Base-by-base conservation (phyloP, 35 echinoderm and acorn worm genomes). In the Apostichopus parvimensis region DNA sequence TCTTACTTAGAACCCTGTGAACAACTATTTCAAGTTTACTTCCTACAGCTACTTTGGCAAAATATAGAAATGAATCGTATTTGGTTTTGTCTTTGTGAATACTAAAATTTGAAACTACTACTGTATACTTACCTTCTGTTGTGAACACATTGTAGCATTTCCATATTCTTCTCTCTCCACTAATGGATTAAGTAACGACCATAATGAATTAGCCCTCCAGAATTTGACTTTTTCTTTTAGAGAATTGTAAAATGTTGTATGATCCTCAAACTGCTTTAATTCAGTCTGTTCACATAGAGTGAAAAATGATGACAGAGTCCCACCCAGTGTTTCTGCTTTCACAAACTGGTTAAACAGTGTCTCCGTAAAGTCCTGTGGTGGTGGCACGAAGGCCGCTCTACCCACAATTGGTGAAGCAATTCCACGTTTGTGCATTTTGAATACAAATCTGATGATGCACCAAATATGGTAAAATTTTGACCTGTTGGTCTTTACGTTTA, bases 321-420 rank as follows among this genome's bases (percentile, higher is more conserved):
- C 86, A 23, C 64, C 72, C 17, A 88, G 6, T 22, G 34, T 88
- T 8, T 72, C 8, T 18, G 86, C 86, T 88, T 88, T 73, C 5
- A 87, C 85, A 64, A 87, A 87, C 58, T 87, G 85, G 64, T 87
- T 87, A n/a, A 87, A 87, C 13, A 62, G 18, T 22, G 85, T 87
- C 21, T 87, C 85, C 24, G 85, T 87, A 34, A 87, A 87, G 59
- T 87, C 85, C 28, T 87, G 85, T 64, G 17, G 59, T 24, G 85
- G 85, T 26, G 85, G 85, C 25, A 87, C 85, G 21, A 58, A 87
- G 6, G 57, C 85, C n/a, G 57, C 85, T 55, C 83, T 14, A 20
- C 83, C 83, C 10, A 86, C 55, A 57, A 86, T n/a, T 18, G 83
- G 83, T 6, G 83, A 57, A 7, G 13, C 56, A 65, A 86, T 86